Base-by-base conservation (phyloP, 2,113 vertebrate species). In the Scolopax mira region DNA sequence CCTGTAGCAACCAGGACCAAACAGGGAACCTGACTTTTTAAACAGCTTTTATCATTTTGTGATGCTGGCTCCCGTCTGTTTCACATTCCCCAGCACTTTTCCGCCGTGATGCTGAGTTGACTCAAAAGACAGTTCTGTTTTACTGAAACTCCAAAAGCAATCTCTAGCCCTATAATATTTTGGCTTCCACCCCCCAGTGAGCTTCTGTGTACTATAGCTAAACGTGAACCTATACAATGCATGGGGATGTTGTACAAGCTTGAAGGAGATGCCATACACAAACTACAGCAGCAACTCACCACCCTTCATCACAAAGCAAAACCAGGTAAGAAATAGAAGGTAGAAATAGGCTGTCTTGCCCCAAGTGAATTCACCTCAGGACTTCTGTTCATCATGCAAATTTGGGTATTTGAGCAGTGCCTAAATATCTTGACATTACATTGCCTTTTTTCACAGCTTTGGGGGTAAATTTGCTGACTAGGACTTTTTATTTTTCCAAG, bases 61-160 rank as follows among this genome's bases (percentile, higher is more conserved):
- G 70, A 55, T 84, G 28, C 73, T 51, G 39, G 54, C 27, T 95
- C 77, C 31, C 3, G 1, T 46, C 66, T 91, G 48, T 61, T 92
- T 78, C 86, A 72, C 44, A 22, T 85, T 79, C 30, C 74, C 91
- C 2, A 8, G 70, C 87, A 80, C 74, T 82, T 83, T 62, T 42
- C 49, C 7, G 31, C 48, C 7, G 33, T 3, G 6, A 80, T 64
- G 70, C 31, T 44, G 74, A 31, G 74, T 65, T 93, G 83, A 39
- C 65, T 51, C 49, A 35, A 58, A 90, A 85, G 79, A 54, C 1
- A 5, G 80, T 66, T 67, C 44, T 28, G 4, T 37, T 55, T 71
- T 73, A 35, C 73, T 66, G 86, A 94, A 89, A 79, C 66, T 73
- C 61, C 87, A 89, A 85, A 92, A 82, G 87, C 79, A 89, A 88